Conservation (phyloP, 64 coral and sea anemone species). For the Porites australiensis region DNA sequence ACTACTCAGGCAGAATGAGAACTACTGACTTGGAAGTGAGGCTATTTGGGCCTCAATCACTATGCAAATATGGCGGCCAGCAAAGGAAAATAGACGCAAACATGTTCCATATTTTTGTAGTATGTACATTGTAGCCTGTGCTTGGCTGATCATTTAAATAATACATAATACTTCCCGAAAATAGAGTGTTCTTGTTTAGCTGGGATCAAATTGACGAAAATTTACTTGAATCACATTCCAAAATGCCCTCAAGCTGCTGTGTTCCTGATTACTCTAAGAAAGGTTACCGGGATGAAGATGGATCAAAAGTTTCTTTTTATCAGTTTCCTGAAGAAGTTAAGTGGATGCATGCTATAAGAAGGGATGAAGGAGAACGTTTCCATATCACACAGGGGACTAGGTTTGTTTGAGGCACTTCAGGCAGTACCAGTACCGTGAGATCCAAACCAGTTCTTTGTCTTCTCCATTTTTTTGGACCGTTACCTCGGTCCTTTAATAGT, state of each 20-base stretch:
- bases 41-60: too few species aligned
- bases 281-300: not conserved
- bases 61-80: too few species aligned
- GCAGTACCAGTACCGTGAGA: too few species aligned
- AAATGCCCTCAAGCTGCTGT: conserved; percentile 1
- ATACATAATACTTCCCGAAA: not conserved
- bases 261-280: not conserved
- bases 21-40: too few species aligned
- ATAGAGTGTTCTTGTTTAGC: not conserved
- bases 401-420: too few species aligned
- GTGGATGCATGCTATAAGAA: not conserved
- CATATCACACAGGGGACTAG: not conserved
- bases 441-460: too few species aligned
- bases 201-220: not conserved
- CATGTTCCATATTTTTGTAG: too few species aligned
- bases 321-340: not conserved
- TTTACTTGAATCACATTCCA: not conserved
- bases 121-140: too few species aligned
- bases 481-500: too few species aligned
- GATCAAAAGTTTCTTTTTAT: not conserved
- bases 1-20: too few species aligned
- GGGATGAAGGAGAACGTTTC: not conserved
- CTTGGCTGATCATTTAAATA: not conserved
- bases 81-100: too few species aligned
- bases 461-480: too few species aligned